These are phyloP conservation scores for Notothenia coriiceps DNA, from an alignment of 2,113 vertebrate genomes.

Conservation along the genomic window DNA sequence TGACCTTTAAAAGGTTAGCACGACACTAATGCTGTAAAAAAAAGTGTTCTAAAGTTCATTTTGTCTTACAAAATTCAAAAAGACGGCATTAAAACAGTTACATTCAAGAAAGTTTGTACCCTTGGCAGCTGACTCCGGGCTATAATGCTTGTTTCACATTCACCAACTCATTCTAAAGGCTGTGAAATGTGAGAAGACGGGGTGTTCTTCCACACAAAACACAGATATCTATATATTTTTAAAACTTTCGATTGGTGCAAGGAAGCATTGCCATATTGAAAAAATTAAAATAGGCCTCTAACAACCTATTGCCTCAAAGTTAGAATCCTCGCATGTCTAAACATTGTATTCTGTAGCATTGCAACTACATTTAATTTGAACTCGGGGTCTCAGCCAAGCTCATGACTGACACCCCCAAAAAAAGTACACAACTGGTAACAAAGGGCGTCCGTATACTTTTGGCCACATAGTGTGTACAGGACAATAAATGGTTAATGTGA, in stretches of 20 bases:
- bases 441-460: background rate
- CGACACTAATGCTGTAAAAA: slow-evolving; percentile 5
- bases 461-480: background rate
- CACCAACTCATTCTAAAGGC: background rate
- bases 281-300: no score
- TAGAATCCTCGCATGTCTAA: no score
- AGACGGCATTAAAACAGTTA: background rate
- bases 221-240: no score
- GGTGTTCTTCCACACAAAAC: slow-evolving; percentile 2
- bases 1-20: background rate
- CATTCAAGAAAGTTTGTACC: slow-evolving; percentile 1
- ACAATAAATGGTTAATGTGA: slow-evolving; percentile 12
- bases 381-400: no score
- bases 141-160: background rate
- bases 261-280: background rate
- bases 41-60: background rate
- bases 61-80: background rate
- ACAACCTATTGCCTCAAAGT: no score
- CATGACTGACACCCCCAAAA: no score
- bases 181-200: background rate
- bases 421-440: no score
- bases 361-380: no score
- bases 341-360: no score
- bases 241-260: background rate
- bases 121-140: slow-evolving; percentile 2